Evolutionary conservation across 1,140 invertebrate species (phyloP), one percentile per base, ranked within the genome.

Genomic region (Maniola jurtina): DNA sequence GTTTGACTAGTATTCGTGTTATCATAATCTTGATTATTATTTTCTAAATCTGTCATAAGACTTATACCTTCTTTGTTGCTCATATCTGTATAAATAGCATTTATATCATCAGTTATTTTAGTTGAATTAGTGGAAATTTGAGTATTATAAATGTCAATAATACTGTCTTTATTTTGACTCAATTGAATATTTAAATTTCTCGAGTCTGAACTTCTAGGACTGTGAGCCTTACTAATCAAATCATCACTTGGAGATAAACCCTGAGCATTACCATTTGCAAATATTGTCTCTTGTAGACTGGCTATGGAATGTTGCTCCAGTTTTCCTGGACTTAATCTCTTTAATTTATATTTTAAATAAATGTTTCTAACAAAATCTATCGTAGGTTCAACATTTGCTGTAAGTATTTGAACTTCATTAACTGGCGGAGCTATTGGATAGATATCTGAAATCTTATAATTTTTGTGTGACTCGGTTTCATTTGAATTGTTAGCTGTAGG

Each of bases 281-380:
- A 25, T 6, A 50, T 48, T 40, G 14, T 47, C 2, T 57, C 54
- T 42, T 16, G 13, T 45, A 66, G 25, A 60, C 65, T 66, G n/a
- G 73, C 68, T 59, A 89, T 76, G 5, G 85, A 86, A 69, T 77
- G 72, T 42, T 81, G 80, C 67, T 89, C 80, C 55, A 88, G 58
- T 55, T 62, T 70, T n/a, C 80, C 72, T 35, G 68, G 69, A 56
- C 76, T 74, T 48, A 87, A 62, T 61, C 63, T 71, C 70, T 82
- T 79, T 13, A 82, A 64, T 79, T 87, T 87, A 67, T 86, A 83
- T 57, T 79, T 75, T 50, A 80, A 66, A 71, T 86, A 85, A 38
- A 64, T 75, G 58, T 57, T 79, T 75, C 75, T 81, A 6, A 79
- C 67, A 25, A 70, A 74, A 64, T 79, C 75, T 13, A 76, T 16